Evolutionary conservation across 1,140 invertebrate species (phyloP).

Genomic region (Procambarus virginalis): DNA sequence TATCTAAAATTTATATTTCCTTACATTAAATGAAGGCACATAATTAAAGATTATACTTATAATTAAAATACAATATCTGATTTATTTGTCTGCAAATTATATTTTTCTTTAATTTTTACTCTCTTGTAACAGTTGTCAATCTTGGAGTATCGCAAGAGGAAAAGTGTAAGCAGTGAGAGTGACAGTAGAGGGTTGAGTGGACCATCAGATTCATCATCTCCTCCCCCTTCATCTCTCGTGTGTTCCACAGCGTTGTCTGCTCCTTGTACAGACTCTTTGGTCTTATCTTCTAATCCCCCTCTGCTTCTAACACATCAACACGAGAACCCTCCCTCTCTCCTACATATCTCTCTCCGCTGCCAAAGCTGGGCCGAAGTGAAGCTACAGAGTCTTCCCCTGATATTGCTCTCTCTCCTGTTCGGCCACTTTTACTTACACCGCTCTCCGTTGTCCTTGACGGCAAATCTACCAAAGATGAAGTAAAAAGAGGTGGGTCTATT

Average conservation of each 20-base stretch:
- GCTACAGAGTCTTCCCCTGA: conserved; percentile 43
- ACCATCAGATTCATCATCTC: conserved; percentile 71
- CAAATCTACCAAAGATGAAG: conserved; percentile 20
- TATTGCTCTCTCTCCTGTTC: conserved; percentile 50
- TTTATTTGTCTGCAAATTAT: background rate
- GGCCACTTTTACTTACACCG: conserved; percentile 23
- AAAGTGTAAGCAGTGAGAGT: conserved; percentile 51
- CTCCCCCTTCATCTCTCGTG: conserved; percentile 64
- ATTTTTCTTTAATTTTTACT: background rate
- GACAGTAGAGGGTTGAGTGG: conserved; percentile 68
- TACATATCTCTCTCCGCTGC: conserved; percentile 1
- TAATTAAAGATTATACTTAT: no score
- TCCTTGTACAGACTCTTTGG: background rate
- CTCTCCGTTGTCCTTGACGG: conserved; percentile 19
- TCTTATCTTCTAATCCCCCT: background rate
- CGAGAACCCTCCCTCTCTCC: conserved; percentile 69
- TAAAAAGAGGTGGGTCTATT: conserved; percentile 26
- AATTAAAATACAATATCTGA: background rate
- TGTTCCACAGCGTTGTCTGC: background rate
- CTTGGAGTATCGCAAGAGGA: conserved; percentile 67
- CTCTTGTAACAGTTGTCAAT: conserved; percentile 48
- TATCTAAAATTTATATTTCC: background rate
- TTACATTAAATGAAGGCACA: background rate
- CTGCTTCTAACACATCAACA: background rate
- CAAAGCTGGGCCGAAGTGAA: background rate